These are phyloP conservation scores for Sphaerodactylus townsendi DNA, from an alignment of 2,113 vertebrate genomes.

Conservation along the genomic window DNA sequence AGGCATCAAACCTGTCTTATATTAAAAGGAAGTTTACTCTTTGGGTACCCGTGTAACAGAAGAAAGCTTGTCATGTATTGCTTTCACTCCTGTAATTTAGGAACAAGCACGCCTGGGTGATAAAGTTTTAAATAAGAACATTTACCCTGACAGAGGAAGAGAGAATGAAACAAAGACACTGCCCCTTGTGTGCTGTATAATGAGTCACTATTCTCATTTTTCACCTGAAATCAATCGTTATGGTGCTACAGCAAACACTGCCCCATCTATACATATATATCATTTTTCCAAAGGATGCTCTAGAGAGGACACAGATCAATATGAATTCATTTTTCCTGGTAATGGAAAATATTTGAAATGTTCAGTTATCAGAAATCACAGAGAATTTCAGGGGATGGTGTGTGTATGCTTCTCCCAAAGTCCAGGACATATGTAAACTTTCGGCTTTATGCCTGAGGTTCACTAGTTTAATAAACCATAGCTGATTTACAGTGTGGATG, in stretches of 20 bases:
- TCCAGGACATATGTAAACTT: slow-evolving; percentile 22
- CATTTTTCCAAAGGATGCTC: slow-evolving; percentile 74
- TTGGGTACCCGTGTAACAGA: background rate
- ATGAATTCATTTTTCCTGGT: slow-evolving; percentile 69
- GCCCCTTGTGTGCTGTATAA: slow-evolving; percentile 35
- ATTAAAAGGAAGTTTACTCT: background rate
- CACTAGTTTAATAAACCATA: slow-evolving; percentile 44
- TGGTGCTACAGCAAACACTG: slow-evolving; percentile 59
- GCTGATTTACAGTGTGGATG: slow-evolving; percentile 15
- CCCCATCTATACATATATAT: slow-evolving; percentile 67
- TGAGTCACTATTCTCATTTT: slow-evolving; percentile 58
- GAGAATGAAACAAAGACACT: slow-evolving; percentile 59
- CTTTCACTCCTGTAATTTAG: slow-evolving; percentile 30
- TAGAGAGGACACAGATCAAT: slow-evolving; percentile 74
- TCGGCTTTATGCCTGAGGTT: slow-evolving; percentile 19
- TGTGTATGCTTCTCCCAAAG: slow-evolving; percentile 27
- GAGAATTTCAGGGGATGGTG: slow-evolving; percentile 33
- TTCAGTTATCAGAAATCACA: slow-evolving; percentile 47
- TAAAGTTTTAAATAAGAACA: slow-evolving; percentile 64
- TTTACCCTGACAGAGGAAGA: slow-evolving; percentile 31
- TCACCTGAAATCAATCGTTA: slow-evolving; percentile 72
- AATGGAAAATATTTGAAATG: slow-evolving; percentile 69
- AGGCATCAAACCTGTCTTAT: background rate
- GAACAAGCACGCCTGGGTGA: slow-evolving; percentile 5
- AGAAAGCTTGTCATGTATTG: background rate